Conservation (phyloP, 2,113 vertebrate genomes). For the Cryptomyrus ogoouensis region DNA sequence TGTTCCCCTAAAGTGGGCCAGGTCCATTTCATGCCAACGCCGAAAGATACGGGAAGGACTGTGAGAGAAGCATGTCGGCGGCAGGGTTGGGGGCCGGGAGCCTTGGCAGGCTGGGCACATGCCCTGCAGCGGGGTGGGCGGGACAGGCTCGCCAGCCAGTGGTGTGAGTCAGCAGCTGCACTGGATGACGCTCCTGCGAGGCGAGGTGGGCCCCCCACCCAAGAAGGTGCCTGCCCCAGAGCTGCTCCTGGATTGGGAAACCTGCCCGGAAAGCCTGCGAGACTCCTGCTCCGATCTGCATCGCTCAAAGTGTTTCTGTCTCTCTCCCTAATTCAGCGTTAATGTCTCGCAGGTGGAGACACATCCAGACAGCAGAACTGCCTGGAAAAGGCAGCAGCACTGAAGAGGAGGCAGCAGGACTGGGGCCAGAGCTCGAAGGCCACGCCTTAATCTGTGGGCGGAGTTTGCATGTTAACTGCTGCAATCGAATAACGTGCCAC, state of each 20-base stretch:
- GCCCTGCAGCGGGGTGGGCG: not conserved
- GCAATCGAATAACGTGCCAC: not conserved
- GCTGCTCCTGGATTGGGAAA: not conserved
- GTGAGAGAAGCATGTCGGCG: not conserved
- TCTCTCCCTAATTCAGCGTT: not conserved
- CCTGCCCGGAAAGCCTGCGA: not conserved
- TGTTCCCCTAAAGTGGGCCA: not conserved
- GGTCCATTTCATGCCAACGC: not conserved
- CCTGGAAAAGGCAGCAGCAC: not conserved
- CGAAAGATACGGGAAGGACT: not conserved
- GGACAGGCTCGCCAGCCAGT: not conserved
- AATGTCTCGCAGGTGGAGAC: conserved; percentile 2
- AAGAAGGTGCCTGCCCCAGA: not conserved
- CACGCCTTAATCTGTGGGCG: not conserved
- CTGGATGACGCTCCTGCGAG: not conserved
- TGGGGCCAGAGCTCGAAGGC: not conserved
- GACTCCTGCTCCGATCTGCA: not conserved
- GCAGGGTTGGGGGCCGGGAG: not conserved
- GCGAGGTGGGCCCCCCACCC: too few relatives aligned
- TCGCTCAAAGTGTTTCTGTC: not conserved
- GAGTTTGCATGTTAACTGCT: not conserved
- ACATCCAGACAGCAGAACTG: not conserved
- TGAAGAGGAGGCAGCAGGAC: not conserved
- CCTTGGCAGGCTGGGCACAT: not conserved
- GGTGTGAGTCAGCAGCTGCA: not conserved